Evolutionary conservation across 2,797 vertebrate species (phyloP).

Genomic region (Chaetodon trifasciatus): DNA sequence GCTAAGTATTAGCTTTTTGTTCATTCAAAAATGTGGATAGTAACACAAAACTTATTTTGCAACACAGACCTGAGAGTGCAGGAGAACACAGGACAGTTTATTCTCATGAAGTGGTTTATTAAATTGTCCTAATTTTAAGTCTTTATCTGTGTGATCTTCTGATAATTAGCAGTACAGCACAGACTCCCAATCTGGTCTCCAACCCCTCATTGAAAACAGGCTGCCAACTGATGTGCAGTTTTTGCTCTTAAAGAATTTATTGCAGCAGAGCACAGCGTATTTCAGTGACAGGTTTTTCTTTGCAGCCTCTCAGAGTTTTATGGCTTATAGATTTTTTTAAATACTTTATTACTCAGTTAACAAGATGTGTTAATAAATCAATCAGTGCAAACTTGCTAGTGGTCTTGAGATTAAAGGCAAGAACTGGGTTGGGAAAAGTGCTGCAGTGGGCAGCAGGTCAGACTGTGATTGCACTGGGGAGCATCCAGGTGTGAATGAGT

Average conservation of each 20-base stretch:
- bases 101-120: conserved; percentile 6
- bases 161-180: conserved; percentile 19
- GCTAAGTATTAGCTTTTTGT: too few species aligned
- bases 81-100: background rate
- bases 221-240: conserved; percentile 27
- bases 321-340: conserved; percentile 58
- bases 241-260: conserved; percentile 49
- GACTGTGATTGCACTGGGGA: background rate
- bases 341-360: conserved; percentile 68
- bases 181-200: conserved; percentile 9
- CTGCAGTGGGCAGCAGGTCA: background rate
- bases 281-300: conserved; percentile 49
- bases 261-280: conserved; percentile 30
- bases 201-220: conserved; percentile 20
- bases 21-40: too few species aligned
- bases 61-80: conserved; percentile 21
- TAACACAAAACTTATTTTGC: background rate
- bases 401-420: conserved; percentile 22
- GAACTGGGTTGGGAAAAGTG: background rate
- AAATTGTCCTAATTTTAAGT: conserved; percentile 21
- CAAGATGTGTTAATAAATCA: conserved; percentile 65
- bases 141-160: conserved; percentile 22
- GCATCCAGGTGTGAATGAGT: background rate
- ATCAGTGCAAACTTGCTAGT: conserved; percentile 39
- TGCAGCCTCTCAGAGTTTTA: conserved; percentile 27